Evolutionary conservation across 2,888 invertebrate species (phyloP).

Genomic region (Archips crataeganus): DNA sequence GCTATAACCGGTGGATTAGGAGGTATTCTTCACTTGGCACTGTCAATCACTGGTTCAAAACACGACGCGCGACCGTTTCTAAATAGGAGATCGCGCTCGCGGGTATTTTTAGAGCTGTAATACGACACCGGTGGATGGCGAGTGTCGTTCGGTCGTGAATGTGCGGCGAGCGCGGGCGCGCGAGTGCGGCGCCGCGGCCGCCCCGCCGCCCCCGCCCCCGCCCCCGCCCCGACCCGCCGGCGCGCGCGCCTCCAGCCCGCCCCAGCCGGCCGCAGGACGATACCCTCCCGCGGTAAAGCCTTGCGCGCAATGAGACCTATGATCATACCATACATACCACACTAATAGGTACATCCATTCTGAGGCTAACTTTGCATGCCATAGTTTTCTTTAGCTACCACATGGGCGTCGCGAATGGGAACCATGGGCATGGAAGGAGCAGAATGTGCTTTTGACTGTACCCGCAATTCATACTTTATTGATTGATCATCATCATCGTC

Average conservation of each 20-base stretch:
- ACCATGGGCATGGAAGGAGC: no score
- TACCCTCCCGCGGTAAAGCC: slow-evolving; percentile 62
- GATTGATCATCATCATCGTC: no score
- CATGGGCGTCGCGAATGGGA: no score
- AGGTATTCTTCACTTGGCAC: slow-evolving; percentile 81
- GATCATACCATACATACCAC: background rate
- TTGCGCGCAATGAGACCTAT: slow-evolving; percentile 45
- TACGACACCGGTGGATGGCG: slow-evolving; percentile 82
- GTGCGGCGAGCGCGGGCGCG: slow-evolving; percentile 71
- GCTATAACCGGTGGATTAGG: slow-evolving; percentile 60
- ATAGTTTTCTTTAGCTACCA: background rate
- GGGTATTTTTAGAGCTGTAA: slow-evolving; percentile 84
- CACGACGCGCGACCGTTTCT: slow-evolving; percentile 82
- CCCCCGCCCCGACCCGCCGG: slow-evolving; percentile 43
- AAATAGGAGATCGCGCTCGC: slow-evolving; percentile 84
- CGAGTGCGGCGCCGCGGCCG: slow-evolving; percentile 62
- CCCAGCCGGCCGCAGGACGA: slow-evolving; percentile 66
- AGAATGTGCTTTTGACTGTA: no score
- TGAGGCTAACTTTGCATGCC: background rate
- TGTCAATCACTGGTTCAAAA: slow-evolving; percentile 85
- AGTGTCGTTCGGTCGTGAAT: slow-evolving; percentile 76
- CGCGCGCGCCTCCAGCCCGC: background rate
- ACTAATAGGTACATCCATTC: background rate
- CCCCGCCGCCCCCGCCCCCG: slow-evolving; percentile 46
- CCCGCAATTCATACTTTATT: no score